A percentile compares a stretch with the other conserved stretches of the same genome.
Conservation (phyloP, 2,113 vertebrate genomes). For the Numenius arquata region DNA sequence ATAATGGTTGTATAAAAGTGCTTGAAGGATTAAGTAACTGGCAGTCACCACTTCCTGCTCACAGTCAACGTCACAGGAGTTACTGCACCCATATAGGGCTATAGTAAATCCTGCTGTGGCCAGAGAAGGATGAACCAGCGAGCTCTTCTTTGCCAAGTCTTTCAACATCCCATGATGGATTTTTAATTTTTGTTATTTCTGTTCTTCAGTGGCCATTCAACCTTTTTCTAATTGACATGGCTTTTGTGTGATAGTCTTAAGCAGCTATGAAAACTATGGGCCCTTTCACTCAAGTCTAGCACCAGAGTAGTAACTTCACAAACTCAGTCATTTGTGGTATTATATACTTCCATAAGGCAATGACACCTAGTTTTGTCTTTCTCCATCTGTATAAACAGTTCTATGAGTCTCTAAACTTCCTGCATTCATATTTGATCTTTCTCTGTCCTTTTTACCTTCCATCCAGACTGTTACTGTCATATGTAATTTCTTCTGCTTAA, state of each 20-base stretch:
- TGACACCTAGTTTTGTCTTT: neutral
- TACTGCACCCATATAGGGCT: neutral
- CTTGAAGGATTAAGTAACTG: neutral
- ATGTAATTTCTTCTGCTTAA: neutral
- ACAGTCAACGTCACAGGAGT: neutral
- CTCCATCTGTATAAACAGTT: neutral
- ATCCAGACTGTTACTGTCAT: neutral
- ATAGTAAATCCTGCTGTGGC: neutral
- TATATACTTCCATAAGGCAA: neutral
- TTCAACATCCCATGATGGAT: neutral
- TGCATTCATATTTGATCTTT: neutral
- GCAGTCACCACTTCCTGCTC: neutral
- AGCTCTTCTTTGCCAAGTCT: neutral
- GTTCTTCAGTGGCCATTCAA: neutral
- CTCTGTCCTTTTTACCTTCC: neutral
- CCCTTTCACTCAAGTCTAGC: neutral
- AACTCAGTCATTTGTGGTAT: neutral
- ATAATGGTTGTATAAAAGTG: neutral
- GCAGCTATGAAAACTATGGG: neutral
- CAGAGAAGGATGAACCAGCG: neutral
- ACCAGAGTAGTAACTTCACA: neutral
- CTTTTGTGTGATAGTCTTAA: neutral
- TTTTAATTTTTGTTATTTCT: neutral
- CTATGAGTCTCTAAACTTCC: neutral
- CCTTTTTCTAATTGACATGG: neutral